These are phyloP conservation scores for Macrobrachium rosenbergii DNA, from an alignment of 1,140 invertebrate species.

Conservation along the genomic window DNA sequence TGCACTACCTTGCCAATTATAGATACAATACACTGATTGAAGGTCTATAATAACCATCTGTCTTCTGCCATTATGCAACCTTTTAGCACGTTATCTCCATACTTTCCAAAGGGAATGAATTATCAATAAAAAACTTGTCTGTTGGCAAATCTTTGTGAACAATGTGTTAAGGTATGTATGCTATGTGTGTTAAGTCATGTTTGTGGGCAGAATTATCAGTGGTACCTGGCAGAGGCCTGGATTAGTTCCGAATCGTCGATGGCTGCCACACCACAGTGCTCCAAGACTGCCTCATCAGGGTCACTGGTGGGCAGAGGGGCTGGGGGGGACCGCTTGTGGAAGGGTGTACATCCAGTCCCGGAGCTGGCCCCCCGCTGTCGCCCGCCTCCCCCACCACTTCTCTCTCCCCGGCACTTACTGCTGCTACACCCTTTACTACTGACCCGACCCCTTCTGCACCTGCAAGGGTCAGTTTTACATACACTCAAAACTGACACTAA, in stretches of 20 bases:
- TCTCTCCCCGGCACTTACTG: constrained; percentile 61
- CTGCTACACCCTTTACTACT: constrained; percentile 61
- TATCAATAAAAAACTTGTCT: too few relatives aligned
- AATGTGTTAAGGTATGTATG: too few relatives aligned
- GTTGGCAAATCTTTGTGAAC: too few relatives aligned
- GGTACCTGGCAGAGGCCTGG: constrained; percentile 67
- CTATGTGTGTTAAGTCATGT: background rate
- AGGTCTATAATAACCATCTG: too few relatives aligned
- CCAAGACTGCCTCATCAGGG: constrained; percentile 70
- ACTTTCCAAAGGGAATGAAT: too few relatives aligned
- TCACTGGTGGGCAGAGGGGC: constrained; percentile 48
- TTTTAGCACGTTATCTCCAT: too few relatives aligned
- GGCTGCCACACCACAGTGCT: constrained; percentile 75
- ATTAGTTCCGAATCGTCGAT: constrained; percentile 67
- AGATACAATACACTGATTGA: too few relatives aligned
- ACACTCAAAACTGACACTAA: constrained; percentile 19
- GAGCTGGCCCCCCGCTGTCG: constrained; percentile 49
- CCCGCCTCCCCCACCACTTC: constrained; percentile 50
- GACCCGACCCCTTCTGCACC: constrained; percentile 62
- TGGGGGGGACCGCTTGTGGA: constrained; percentile 68
- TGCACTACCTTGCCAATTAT: too few relatives aligned
- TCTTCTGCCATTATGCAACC: too few relatives aligned
- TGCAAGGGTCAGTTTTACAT: constrained; percentile 55
- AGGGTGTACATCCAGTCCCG: constrained; percentile 67
- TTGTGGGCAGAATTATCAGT: constrained; percentile 73